These are phyloP conservation scores for Plusia festucae DNA, from an alignment of 2,888 invertebrate genomes.

Conservation along the genomic window DNA sequence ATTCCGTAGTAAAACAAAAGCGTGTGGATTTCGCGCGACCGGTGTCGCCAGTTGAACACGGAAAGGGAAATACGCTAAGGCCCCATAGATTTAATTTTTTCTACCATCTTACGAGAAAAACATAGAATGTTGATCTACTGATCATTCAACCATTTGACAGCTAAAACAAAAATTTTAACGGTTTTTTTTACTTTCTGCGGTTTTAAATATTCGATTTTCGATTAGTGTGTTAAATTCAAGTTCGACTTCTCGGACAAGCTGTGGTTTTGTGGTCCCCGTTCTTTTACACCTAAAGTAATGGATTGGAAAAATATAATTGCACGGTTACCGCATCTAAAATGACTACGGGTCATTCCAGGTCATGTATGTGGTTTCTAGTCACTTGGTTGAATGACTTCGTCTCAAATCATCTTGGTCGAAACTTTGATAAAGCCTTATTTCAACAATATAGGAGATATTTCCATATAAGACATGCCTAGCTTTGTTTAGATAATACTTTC, in stretches of 20 bases:
- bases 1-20: too few relatives aligned
- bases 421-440: too few relatives aligned
- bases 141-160: background rate
- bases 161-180: background rate
- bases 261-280: slow-evolving; percentile 47
- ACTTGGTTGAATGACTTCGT: too few relatives aligned
- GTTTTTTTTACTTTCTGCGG: slow-evolving; percentile 25
- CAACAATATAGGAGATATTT: background rate
- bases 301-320: slow-evolving; percentile 31
- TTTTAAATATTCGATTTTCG: slow-evolving; percentile 28
- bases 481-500: background rate
- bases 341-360: background rate
- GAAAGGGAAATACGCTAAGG: too few relatives aligned
- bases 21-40: too few relatives aligned
- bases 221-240: slow-evolving; percentile 38
- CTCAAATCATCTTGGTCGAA: too few relatives aligned
- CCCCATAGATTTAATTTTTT: too few relatives aligned
- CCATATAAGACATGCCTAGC: too few relatives aligned
- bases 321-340: slow-evolving; percentile 12
- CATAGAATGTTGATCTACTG: background rate
- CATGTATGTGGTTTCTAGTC: background rate
- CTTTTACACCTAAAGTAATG: slow-evolving; percentile 25
- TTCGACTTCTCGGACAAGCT: slow-evolving; percentile 19
- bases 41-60: too few relatives aligned
- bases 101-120: too few relatives aligned